Base-by-base conservation (phyloP, 2,113 vertebrate genomes). In the Corvus cornix region DNA sequence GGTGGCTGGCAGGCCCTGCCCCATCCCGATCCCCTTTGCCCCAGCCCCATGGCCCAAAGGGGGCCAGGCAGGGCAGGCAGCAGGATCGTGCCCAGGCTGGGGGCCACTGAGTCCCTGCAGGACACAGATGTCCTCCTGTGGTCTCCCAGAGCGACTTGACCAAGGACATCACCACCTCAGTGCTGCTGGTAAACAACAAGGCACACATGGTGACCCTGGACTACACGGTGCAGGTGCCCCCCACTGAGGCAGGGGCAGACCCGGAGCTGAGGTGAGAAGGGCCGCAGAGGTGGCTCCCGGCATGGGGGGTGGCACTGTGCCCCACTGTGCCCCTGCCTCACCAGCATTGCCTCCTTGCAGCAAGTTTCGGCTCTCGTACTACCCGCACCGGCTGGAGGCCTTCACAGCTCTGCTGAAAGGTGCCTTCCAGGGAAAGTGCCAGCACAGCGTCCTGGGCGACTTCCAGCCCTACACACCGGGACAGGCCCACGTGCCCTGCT, bases 131-230 rank as follows among this genome's bases (percentile, higher is more conserved):
- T 68, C 43, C 8, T 92, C 12, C 55, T 48, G 58, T 3, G 79
- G 74, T 82, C 93, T 70, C 93, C 53, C 96, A 99, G 99, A 99
- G 99, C 48, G 99, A 99, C 90, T 93, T 99, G 58, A 99, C 99
- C 84, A 99, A 99, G 97, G 99, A 99, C 95, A 99, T 99, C 94
- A 98, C 98, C 33, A 99, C 99, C 2, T 99, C 99, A 0, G 99
- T 99, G 94, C 98, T 99, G 93, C 98, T 98, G 93, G 99, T 99
- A 14, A 98, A 99, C 97, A 99, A 97, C 94, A 99, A 99, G 66
- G 98, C 99, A 3, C 99, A 99, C 82, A 99, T 99, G 99, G 99
- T 99, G 90, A 99, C 99, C 16, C 97, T 99, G 97, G 99, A 99
- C 97, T 99, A 99, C 96, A 99, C 99, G 0, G 98, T 99, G 90